phyloP scores from a whole-genome alignment of 2,797 vertebrate species.

The Periophthalmus magnuspinnatus region DNA sequence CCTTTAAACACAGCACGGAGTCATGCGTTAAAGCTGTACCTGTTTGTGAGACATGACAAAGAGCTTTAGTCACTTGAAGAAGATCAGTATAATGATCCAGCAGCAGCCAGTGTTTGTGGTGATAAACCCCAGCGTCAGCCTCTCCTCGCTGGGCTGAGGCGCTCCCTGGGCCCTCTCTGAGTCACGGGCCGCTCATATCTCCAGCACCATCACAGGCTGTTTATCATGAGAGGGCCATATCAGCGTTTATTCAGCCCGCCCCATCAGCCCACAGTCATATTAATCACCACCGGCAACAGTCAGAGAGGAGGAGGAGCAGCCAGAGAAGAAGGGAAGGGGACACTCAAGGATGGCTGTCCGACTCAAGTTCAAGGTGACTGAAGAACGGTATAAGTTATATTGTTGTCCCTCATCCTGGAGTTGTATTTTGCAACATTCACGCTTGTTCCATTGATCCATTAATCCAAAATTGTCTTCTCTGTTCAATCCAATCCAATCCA shows the following conservation, averaged over 20 bases:
- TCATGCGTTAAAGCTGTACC: slow-evolving; percentile 14
- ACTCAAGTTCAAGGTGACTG: background rate
- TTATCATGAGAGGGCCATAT: slow-evolving; percentile 43
- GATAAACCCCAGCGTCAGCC: slow-evolving; percentile 52
- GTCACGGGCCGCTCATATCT: slow-evolving; percentile 57
- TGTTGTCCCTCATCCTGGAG: no score
- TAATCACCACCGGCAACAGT: slow-evolving; percentile 28
- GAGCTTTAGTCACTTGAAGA: slow-evolving; percentile 54
- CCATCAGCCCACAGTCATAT: slow-evolving; percentile 34
- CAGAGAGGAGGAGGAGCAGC: background rate
- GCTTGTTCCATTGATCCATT: no score
- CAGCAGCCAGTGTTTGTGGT: slow-evolving; percentile 37
- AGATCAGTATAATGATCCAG: slow-evolving; percentile 61
- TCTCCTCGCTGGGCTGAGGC: slow-evolving; percentile 26
- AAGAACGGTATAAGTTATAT: background rate
- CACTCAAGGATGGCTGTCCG: background rate
- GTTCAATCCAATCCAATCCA: no score
- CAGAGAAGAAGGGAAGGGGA: background rate
- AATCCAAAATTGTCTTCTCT: no score
- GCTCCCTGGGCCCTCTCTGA: slow-evolving; percentile 30
- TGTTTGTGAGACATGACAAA: slow-evolving; percentile 42
- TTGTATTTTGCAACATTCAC: no score
- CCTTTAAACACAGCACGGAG: no score
- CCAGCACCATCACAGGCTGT: slow-evolving; percentile 41
- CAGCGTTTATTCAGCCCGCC: slow-evolving; percentile 26